phyloP scores from a whole-genome alignment of 92 coral and sea anemone genomes.

The Palythoa grandiflora region DNA sequence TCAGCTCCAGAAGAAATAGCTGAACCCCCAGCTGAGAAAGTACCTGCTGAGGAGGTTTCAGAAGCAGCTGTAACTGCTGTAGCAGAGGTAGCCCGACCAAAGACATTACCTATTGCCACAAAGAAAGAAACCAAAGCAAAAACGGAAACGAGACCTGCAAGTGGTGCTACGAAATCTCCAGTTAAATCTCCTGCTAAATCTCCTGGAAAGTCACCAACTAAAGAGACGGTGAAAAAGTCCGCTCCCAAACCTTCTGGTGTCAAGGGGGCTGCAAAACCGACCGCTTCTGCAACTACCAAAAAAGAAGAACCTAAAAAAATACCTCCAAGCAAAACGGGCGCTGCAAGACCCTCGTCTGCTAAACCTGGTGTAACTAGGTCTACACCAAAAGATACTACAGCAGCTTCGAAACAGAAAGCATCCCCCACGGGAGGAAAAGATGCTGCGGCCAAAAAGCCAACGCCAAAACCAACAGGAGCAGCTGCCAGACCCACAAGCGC shows the following conservation, averaged over 20 bases:
- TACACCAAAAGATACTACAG: constrained; percentile 11
- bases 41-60: background rate
- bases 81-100: constrained; percentile 11
- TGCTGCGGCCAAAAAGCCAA: constrained; percentile 10
- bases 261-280: background rate
- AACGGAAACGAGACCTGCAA: constrained; percentile 7
- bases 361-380: background rate
- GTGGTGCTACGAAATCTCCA: constrained; percentile 19
- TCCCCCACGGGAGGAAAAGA: background rate
- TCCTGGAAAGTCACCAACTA: constrained; percentile 15
- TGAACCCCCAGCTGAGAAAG: background rate
- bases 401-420: constrained; percentile 20
- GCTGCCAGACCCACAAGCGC: constrained; percentile 36
- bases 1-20: background rate
- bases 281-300: background rate
- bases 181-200: constrained; percentile 17
- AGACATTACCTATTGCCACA: background rate
- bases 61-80: background rate
- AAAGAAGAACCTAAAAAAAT: constrained; percentile 28
- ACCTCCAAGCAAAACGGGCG: constrained; percentile 5
- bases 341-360: constrained; percentile 24
- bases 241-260: constrained; percentile 3
- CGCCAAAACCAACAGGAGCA: constrained; percentile 1
- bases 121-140: constrained; percentile 22
- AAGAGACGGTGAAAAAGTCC: constrained; percentile 22